Evolutionary conservation across 2,113 vertebrate genomes (phyloP).

Genomic region (Hippopotamus amphibius): DNA sequence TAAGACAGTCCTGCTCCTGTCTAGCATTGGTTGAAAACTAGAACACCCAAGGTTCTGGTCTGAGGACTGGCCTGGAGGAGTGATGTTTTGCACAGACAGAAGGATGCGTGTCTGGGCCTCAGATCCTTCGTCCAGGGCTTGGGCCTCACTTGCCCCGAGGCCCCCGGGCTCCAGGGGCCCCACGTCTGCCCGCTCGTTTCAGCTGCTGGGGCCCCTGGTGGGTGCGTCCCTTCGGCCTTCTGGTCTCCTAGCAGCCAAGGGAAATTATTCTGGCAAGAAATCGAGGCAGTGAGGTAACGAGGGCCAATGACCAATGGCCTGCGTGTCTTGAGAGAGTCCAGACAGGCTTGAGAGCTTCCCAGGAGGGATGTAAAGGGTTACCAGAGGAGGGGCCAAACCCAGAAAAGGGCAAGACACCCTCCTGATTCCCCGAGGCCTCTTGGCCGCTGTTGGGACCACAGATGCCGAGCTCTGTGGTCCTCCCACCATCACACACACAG

Average conservation of each 20-base stretch:
- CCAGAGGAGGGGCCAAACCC: not conserved
- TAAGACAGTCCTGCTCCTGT: not conserved
- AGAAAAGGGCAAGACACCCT: not conserved
- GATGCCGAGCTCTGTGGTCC: not conserved
- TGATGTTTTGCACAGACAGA: not conserved
- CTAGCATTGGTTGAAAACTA: not conserved
- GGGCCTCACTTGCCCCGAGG: not conserved
- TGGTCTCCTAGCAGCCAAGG: not conserved
- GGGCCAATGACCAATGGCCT: not conserved
- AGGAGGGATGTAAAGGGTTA: not conserved
- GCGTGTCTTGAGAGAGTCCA: not conserved
- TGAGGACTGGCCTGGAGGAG: not conserved
- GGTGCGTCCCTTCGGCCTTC: not conserved
- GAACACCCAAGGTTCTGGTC: not conserved
- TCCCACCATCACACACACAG: not conserved
- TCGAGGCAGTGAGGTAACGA: not conserved
- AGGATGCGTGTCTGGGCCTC: not conserved
- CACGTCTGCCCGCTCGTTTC: not conserved
- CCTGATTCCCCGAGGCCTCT: not conserved
- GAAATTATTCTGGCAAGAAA: constrained; percentile 15
- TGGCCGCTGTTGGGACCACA: rapidly evolving
- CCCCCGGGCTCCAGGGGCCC: not conserved
- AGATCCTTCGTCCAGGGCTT: not conserved
- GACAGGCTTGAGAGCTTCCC: not conserved
- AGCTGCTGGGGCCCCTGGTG: not conserved